Evolutionary conservation across 1,140 invertebrate genomes (phyloP), one percentile per base, ranked within the genome.

Genomic region (Philopotamus ludificatus): DNA sequence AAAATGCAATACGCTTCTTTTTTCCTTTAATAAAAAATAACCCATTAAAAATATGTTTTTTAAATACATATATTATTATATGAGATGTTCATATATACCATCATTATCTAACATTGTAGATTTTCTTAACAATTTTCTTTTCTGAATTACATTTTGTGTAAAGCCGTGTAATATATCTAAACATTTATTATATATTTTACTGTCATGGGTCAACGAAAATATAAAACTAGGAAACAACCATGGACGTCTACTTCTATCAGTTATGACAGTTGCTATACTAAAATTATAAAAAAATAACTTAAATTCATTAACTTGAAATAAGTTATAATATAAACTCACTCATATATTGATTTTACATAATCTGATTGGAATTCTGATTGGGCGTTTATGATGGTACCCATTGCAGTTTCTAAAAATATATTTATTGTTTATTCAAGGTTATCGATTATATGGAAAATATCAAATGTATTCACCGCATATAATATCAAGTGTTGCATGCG

Each of bases 121-220:
- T 34, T 34, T 60, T 63, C 59, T 61, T 51, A 67, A 55, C 63
- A 45, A 65, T 71, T 68, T 66, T n/a, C 79, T 73, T 26, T 75
- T 71, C 9, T 73, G 57, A 26, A 81, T 81, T 41, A 90, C 86
- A 63, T 82, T 77, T 63, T 84, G 79, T 0, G 89, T 89, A 63
- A 90, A 90, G 4, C 76, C 74, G 72, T 93, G 89, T 0, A 93
- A 74, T 47, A 85, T 81, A 49, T 85, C 76, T 10, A 93, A 71
- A 18, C 81, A 80, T 65, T 75, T 73, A 15, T 81, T 77, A 69
- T 87, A 82, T 62, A 84, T 80, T 61, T 77, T 77, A 2, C 84
- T 85, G 28, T 74, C 63, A 0, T 77, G 73, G 2, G 82, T 80
- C 3, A 81, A 65, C 58, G 78, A 74, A 72, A 83, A 90, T 20